Conservation (phyloP, 2,888 invertebrate genomes). For the Tenthredo notha region DNA sequence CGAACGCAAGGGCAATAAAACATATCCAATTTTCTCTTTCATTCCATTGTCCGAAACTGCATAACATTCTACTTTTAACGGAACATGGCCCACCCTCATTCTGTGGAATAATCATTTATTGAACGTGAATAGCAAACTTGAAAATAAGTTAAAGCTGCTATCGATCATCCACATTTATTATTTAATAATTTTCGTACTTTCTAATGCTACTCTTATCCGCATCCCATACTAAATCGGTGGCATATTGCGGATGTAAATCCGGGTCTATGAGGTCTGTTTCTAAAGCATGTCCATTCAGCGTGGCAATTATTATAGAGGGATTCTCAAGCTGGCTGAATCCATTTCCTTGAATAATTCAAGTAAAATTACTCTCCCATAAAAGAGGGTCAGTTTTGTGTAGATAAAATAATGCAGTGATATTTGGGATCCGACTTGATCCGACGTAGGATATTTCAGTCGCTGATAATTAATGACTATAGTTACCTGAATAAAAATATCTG, state of each 20-base stretch:
- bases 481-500: neutral
- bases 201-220: constrained; percentile 86
- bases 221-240: constrained; percentile 90
- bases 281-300: constrained; percentile 83
- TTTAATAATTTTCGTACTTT: constrained; percentile 77
- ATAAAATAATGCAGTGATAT: constrained; percentile 58
- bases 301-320: constrained; percentile 82
- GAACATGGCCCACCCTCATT: constrained; percentile 86
- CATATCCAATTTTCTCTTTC: constrained; percentile 85
- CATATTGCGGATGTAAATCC: constrained; percentile 83
- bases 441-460: neutral
- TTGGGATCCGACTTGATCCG: neutral
- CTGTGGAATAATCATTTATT: constrained; percentile 76
- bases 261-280: constrained; percentile 85
- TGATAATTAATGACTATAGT: neutral
- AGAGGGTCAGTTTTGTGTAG: constrained; percentile 47
- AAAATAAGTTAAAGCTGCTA: neutral
- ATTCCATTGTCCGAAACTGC: constrained; percentile 80
- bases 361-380: constrained; percentile 38
- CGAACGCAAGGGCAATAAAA: constrained; percentile 85
- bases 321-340: constrained; percentile 81
- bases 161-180: neutral
- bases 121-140: neutral
- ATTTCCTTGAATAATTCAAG: constrained; percentile 77
- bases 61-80: constrained; percentile 86